A percentile compares a stretch with the other conserved stretches of the same genome.
phyloP scores from a whole-genome alignment of 2,113 vertebrate species.

The Prunella fulvescens region DNA sequence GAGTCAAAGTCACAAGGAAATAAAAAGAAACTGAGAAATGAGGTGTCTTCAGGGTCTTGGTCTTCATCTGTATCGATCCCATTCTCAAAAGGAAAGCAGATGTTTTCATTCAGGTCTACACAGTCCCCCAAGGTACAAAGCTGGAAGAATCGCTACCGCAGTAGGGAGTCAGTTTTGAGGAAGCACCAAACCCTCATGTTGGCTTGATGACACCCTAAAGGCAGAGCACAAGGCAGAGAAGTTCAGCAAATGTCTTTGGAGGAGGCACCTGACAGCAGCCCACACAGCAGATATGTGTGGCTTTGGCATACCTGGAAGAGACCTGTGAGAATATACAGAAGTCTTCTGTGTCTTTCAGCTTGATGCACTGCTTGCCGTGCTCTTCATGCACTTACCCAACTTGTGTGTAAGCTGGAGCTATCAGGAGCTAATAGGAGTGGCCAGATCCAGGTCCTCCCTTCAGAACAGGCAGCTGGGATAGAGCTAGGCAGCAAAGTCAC shows the following conservation, averaged over 20 bases:
- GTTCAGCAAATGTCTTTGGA: neutral
- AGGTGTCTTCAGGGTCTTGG: neutral
- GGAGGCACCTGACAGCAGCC: neutral
- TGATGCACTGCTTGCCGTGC: neutral
- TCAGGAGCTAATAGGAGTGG: neutral
- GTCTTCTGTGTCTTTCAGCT: neutral
- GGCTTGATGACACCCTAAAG: neutral
- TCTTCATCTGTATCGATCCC: neutral
- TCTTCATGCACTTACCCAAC: neutral
- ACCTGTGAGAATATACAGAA: neutral
- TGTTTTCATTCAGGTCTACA: neutral
- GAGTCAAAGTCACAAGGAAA: neutral
- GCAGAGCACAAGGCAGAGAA: neutral
- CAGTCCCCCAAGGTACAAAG: neutral
- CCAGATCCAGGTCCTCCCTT: neutral
- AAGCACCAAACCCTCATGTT: neutral
- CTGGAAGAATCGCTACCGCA: neutral
- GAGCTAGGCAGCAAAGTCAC: neutral
- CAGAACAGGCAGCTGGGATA: neutral
- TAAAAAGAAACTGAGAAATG: neutral
- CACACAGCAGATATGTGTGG: neutral
- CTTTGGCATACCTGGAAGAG: neutral
- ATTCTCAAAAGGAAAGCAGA: neutral
- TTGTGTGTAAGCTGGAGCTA: neutral
- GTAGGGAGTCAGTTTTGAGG: neutral